These are phyloP conservation scores for Capromys pilorides DNA, from an alignment of 2,797 vertebrate genomes.

Conservation along the genomic window DNA sequence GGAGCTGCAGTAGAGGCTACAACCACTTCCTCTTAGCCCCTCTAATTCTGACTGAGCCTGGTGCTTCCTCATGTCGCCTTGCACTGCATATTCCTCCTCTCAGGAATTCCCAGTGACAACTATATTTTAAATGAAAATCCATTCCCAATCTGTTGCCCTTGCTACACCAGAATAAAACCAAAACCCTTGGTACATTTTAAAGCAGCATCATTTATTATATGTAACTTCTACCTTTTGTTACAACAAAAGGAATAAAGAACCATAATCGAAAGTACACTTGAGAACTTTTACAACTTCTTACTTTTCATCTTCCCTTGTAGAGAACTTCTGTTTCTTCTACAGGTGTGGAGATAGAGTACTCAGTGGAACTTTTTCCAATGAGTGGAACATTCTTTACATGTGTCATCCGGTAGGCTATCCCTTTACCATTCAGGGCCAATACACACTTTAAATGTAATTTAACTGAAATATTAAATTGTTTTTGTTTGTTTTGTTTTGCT, in stretches of 20 bases:
- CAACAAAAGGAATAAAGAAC: background rate
- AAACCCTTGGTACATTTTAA: background rate
- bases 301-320: background rate
- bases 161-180: background rate
- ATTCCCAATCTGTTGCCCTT: background rate
- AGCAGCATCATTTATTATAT: background rate
- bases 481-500: too few relatives aligned
- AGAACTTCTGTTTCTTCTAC: background rate
- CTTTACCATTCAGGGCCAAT: background rate
- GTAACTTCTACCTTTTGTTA: background rate
- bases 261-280: background rate
- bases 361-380: background rate
- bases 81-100: background rate
- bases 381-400: background rate
- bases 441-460: background rate
- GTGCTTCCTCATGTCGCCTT: background rate
- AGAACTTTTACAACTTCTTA: background rate
- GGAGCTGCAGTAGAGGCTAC: background rate
- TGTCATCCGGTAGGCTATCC: background rate
- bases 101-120: background rate
- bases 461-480: background rate
- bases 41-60: background rate
- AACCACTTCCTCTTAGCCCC: background rate
- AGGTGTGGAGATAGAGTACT: background rate
- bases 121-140: background rate